These are phyloP conservation scores for Apocheima hispidaria DNA, from an alignment of 2,888 invertebrate genomes.

Conservation along the genomic window DNA sequence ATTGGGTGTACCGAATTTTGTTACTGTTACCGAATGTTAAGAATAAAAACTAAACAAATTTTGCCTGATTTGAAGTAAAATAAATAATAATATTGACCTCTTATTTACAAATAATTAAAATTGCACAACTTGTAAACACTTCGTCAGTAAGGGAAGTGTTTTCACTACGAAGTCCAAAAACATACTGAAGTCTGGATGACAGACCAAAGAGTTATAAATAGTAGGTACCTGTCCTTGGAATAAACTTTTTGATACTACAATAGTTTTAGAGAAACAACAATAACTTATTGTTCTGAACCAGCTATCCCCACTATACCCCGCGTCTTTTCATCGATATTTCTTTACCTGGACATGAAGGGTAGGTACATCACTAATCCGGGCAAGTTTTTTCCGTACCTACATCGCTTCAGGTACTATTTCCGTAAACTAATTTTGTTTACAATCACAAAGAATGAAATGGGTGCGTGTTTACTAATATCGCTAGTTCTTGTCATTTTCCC, in stretches of 20 bases:
- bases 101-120: constrained; percentile 73
- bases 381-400: constrained; percentile 57
- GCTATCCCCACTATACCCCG: too few species aligned
- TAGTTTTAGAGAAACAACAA: constrained; percentile 63
- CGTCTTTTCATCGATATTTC: constrained; percentile 48
- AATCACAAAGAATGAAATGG: constrained; percentile 75
- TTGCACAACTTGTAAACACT: constrained; percentile 43
- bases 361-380: constrained; percentile 51
- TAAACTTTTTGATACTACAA: constrained; percentile 45
- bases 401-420: constrained; percentile 62
- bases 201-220: constrained; percentile 78
- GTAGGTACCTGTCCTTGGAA: constrained; percentile 70
- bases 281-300: constrained; percentile 63
- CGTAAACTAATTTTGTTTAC: constrained; percentile 76
- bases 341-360: constrained; percentile 54
- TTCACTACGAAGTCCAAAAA: constrained; percentile 72
- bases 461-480: constrained; percentile 79
- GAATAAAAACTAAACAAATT: constrained; percentile 35
- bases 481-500: constrained; percentile 67
- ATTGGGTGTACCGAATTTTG: too few species aligned
- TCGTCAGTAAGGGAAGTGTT: constrained; percentile 61
- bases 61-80: too few species aligned
- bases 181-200: constrained; percentile 81
- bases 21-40: not conserved
- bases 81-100: constrained; percentile 11